Percentiles rank a stretch among this genome's conserved stretches.
These are phyloP conservation scores for Eolophus roseicapilla DNA, from an alignment of 2,113 vertebrate genomes.

Conservation along the genomic window DNA sequence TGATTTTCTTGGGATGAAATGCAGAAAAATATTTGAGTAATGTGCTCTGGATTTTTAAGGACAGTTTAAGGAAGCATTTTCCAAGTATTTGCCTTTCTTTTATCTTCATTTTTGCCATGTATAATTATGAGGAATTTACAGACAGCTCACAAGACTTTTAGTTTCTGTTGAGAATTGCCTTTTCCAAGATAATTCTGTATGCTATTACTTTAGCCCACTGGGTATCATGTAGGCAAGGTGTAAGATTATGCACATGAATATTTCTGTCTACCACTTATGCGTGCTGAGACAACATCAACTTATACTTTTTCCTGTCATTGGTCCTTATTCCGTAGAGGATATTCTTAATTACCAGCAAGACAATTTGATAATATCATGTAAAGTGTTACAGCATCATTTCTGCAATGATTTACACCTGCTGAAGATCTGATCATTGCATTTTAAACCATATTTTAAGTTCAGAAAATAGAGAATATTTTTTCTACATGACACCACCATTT, in stretches of 20 bases:
- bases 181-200: slow-evolving; percentile 25
- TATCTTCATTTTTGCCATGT: background rate
- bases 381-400: slow-evolving; percentile 30
- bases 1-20: background rate
- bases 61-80: background rate
- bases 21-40: background rate
- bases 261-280: slow-evolving; percentile 31
- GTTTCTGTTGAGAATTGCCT: slow-evolving; percentile 50
- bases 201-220: slow-evolving; percentile 43
- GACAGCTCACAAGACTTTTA: background rate
- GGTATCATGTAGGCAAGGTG: slow-evolving; percentile 45
- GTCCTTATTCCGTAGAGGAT: slow-evolving; percentile 25
- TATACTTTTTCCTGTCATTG: slow-evolving; percentile 23
- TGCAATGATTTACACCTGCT: slow-evolving; percentile 39
- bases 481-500: slow-evolving; percentile 7
- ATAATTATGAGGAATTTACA: slow-evolving; percentile 25
- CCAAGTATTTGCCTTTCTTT: background rate
- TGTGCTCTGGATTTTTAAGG: background rate
- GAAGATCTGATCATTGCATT: background rate
- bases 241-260: slow-evolving; percentile 49
- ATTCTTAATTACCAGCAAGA: slow-evolving; percentile 52
- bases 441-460: slow-evolving; percentile 1
- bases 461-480: slow-evolving; percentile 52
- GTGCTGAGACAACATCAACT: slow-evolving; percentile 41
- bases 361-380: slow-evolving; percentile 34